Evolutionary conservation across 2,797 vertebrate species (phyloP), one percentile per base, ranked within the genome.

Genomic region (Mormyrops attenuatus): DNA sequence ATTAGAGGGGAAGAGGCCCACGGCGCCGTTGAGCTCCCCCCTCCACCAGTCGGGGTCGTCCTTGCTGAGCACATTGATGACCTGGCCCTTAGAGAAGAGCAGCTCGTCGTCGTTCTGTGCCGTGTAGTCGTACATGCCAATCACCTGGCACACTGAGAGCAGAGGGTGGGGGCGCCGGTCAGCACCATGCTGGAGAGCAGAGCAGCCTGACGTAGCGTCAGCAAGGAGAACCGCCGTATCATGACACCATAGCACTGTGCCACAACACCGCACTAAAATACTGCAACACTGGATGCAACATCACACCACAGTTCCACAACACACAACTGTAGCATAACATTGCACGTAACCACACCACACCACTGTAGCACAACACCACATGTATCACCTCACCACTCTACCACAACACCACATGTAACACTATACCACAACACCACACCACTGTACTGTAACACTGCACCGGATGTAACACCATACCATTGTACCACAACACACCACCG

Each of bases 11-110:
- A 99, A 99, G 91, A 99, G 98, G 82, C 98, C 98, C 93, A 98
- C 96, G 87, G 97, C 97, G 87, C 98, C 98, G 0, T 96, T 98
- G 91, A 97, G 97, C 93, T 99, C 98, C 5, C 98, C 98, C 93
- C 99, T 99, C 98, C 98, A 99, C 98, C 98, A 99, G 94, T 99
- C 98, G 11, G 98, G 98, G 95, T 99, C 98, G 86, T 99, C 98
- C 95, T 97, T 98, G 95, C 95, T 99, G 93, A 99, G 95, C 91
- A 99, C 98, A 0, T 96, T 99, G 95, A 99, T 99, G 94, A 99
- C 95, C 96, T 99, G 98, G 92, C 98, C 98, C 93, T 99, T 99
- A 94, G 53, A 96, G 94, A 99, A 99, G 3, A 98, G 97, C 95
- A 99, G 95, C 93, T 99, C 98, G 90, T 99, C 98, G 1, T 99